phyloP scores from a whole-genome alignment of 1,140 invertebrate species.

The Diploscapter pachys region DNA sequence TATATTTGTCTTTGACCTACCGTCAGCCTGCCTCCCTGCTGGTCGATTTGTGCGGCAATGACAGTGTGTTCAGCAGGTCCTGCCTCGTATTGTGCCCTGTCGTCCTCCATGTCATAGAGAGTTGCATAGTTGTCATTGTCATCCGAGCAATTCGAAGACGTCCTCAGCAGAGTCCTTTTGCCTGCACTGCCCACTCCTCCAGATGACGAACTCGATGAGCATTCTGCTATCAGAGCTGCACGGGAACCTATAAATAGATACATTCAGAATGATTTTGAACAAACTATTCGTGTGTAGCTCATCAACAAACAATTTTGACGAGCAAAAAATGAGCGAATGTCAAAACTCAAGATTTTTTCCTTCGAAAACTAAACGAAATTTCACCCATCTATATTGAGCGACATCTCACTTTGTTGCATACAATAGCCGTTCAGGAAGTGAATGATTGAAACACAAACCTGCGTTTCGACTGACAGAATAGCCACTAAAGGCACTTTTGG shows the following conservation, averaged over 20 bases:
- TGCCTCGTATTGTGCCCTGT: conserved; percentile 10
- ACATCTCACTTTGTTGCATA: too few relatives aligned
- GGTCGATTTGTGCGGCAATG: conserved; percentile 25
- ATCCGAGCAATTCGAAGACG: conserved; percentile 37
- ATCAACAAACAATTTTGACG: conserved; percentile 6
- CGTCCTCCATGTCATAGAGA: conserved; percentile 48
- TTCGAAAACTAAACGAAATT: conserved; percentile 18
- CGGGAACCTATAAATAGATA: conserved; percentile 44
- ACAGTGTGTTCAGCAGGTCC: conserved; percentile 23
- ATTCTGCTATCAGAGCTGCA: conserved; percentile 47
- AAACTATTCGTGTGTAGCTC: background rate
- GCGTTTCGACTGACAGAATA: conserved; percentile 41
- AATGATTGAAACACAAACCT: too few relatives aligned
- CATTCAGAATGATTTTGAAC: too few relatives aligned
- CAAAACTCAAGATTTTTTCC: too few relatives aligned
- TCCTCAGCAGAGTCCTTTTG: conserved; percentile 39
- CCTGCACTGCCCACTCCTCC: conserved; percentile 31
- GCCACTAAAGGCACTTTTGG: conserved; percentile 47
- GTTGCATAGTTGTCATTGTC: conserved; percentile 54
- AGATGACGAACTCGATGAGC: conserved; percentile 50
- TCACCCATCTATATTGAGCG: too few relatives aligned
- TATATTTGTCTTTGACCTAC: background rate
- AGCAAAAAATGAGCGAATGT: too few relatives aligned
- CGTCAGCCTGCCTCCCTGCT: conserved; percentile 11
- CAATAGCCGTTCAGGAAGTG: too few relatives aligned